A percentile compares a stretch with the other conserved stretches of the same genome.
Evolutionary conservation across 2,113 vertebrate species (phyloP).

Genomic region (Calypte anna): DNA sequence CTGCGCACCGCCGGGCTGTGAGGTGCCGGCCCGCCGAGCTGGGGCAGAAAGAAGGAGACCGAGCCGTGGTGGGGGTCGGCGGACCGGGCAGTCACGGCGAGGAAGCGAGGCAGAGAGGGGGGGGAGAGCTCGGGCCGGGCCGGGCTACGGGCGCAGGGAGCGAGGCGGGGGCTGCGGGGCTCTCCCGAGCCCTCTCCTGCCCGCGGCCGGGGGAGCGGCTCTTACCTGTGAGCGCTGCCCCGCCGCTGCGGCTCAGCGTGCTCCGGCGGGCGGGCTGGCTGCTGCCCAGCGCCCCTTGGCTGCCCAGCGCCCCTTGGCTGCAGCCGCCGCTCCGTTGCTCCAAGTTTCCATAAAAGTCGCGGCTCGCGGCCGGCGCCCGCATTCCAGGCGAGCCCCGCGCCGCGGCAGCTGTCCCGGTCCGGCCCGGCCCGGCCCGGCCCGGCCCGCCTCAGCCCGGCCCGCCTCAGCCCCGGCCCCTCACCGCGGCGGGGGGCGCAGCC

Average conservation of each 20-base stretch:
- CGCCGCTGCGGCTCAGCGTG: background rate
- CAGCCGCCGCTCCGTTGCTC: constrained; percentile 58
- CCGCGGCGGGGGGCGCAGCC: background rate
- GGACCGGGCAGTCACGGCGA: background rate
- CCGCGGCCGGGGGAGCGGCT: background rate
- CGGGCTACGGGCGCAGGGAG: background rate
- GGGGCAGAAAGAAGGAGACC: too few species aligned
- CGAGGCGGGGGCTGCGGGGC: background rate
- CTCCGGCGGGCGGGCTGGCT: constrained; percentile 13
- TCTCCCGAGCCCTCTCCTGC: background rate
- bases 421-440: too few species aligned
- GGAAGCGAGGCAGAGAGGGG: background rate
- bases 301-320: constrained; percentile 71
- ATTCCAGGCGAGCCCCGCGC: constrained; percentile 85
- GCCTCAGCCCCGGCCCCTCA: background rate
- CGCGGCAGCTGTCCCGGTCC: constrained; percentile 85
- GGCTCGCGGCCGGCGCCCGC: constrained; percentile 82
- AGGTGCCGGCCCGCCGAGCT: background rate
- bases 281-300: background rate
- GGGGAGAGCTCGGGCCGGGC: background rate
- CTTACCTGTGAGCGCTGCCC: background rate
- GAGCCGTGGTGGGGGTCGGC: too few species aligned
- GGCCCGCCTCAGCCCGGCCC: background rate
- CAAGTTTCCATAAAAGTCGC: constrained; percentile 93
- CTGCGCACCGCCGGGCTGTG: background rate